A percentile compares a stretch with the other conserved stretches of the same genome.
These are phyloP conservation scores for Pseudolaguvia tuberculata DNA, from an alignment of 2,113 vertebrate genomes.

Conservation along the genomic window DNA sequence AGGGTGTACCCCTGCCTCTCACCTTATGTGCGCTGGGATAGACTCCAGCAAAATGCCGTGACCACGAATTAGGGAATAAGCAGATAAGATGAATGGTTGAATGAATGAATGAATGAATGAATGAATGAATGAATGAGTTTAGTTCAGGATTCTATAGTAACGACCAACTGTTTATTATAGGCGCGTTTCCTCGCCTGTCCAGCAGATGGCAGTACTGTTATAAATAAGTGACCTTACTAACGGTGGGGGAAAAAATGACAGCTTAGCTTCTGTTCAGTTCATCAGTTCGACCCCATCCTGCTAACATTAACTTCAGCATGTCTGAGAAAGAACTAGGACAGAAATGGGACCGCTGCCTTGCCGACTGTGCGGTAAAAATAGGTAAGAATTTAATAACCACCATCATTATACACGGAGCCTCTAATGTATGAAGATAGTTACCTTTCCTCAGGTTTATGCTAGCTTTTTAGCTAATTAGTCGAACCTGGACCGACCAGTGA, in stretches of 20 bases:
- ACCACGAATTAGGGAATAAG: too few species aligned
- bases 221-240: not conserved
- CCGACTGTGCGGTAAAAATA: slow-evolving; percentile 83
- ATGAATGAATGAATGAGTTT: too few species aligned
- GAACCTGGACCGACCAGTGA: too few species aligned
- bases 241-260: slow-evolving; percentile 27
- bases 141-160: too few species aligned
- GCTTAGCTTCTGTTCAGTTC: slow-evolving; percentile 8
- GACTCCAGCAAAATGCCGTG: too few species aligned
- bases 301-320: slow-evolving; percentile 60
- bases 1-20: too few species aligned
- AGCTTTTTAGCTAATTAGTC: slow-evolving; percentile 5
- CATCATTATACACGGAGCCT: not conserved
- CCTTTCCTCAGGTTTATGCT: slow-evolving; percentile 11
- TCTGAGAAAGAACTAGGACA: slow-evolving; percentile 86
- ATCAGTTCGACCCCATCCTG: slow-evolving; percentile 5
- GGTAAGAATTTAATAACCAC: slow-evolving; percentile 66
- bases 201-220: slow-evolving; percentile 15
- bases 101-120: too few species aligned
- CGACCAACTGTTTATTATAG: not conserved
- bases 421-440: not conserved
- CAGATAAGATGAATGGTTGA: too few species aligned
- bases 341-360: slow-evolving; percentile 93
- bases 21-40: too few species aligned
- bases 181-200: slow-evolving; percentile 16